Percentiles rank a stretch among this genome's conserved stretches.
phyloP scores from a whole-genome alignment of 2,888 invertebrate species.

The Gandaritis pyraliata region DNA sequence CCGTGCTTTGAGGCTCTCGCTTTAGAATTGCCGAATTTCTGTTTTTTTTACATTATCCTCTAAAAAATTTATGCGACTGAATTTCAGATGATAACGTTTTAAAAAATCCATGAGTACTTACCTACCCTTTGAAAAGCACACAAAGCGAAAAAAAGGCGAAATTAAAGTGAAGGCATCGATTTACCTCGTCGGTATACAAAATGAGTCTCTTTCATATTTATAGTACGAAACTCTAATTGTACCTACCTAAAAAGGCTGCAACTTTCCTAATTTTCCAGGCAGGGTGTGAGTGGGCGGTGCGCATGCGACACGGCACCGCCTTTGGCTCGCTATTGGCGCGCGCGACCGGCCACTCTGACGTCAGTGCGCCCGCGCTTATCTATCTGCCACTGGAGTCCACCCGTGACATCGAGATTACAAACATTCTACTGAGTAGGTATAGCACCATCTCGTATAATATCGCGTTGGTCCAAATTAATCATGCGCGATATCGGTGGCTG shows the following conservation, averaged over 20 bases:
- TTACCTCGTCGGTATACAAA: no score
- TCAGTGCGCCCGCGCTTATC: conserved; percentile 69
- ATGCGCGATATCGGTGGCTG: neutral
- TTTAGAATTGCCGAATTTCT: no score
- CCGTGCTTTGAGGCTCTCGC: no score
- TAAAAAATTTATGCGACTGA: no score
- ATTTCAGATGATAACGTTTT: no score
- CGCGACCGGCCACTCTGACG: conserved; percentile 75
- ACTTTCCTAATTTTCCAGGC: conserved; percentile 73
- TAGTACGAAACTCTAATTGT: neutral
- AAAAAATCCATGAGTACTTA: no score
- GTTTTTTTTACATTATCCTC: no score
- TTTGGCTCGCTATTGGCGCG: conserved; percentile 71
- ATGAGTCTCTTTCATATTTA: neutral
- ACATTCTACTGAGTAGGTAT: conserved; percentile 31
- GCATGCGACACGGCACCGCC: conserved; percentile 62
- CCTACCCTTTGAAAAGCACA: no score
- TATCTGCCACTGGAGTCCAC: conserved; percentile 57
- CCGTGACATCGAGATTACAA: conserved; percentile 48
- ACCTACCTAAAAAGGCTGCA: neutral
- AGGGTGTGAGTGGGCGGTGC: conserved; percentile 70
- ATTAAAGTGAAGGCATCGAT: no score
- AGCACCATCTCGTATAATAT: conserved; percentile 6
- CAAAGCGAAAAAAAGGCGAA: no score
- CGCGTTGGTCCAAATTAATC: conserved; percentile 4